phyloP scores from a whole-genome alignment of 1,140 invertebrate genomes.

The Drosophila elegans region DNA sequence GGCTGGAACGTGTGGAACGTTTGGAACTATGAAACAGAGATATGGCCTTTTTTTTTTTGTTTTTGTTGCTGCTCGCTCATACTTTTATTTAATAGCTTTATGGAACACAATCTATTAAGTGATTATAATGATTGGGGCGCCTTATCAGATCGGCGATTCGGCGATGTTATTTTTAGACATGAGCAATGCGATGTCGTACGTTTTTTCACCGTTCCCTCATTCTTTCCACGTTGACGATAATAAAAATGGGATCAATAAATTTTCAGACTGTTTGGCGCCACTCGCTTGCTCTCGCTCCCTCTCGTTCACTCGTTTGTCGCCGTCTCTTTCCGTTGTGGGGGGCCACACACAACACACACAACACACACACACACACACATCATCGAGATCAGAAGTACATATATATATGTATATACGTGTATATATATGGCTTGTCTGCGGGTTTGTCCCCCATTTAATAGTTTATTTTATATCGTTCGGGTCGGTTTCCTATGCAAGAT shows the following conservation, averaged over 20 bases:
- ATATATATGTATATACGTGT: neutral
- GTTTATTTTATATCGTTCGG: neutral
- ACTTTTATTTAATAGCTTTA: slow-evolving; percentile 45
- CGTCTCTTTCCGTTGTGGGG: slow-evolving; percentile 4
- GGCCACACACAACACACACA: slow-evolving; percentile 3
- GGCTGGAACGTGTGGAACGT: neutral
- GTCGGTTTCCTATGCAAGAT: neutral
- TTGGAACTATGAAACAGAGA: slow-evolving; percentile 1
- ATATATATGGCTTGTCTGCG: slow-evolving; percentile 3
- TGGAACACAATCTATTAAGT: slow-evolving; percentile 76
- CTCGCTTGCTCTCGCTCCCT: slow-evolving; percentile 9
- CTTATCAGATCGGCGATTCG: slow-evolving; percentile 64
- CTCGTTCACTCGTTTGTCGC: neutral
- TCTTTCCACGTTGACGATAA: slow-evolving; percentile 55
- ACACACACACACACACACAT: neutral
- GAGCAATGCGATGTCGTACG: slow-evolving; percentile 53
- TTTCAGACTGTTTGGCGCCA: slow-evolving; percentile 80
- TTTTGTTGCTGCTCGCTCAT: neutral
- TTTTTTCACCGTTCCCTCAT: slow-evolving; percentile 1
- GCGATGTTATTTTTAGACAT: slow-evolving; percentile 75
- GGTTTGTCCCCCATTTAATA: slow-evolving; percentile 8
- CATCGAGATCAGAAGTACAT: slow-evolving; percentile 8
- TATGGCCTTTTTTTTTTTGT: neutral
- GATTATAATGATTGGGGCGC: slow-evolving; percentile 69
- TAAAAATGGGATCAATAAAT: slow-evolving; percentile 79